Percentiles rank a stretch among this genome's conserved stretches.
Evolutionary conservation across 2,797 vertebrate genomes (phyloP).

Genomic region (Galaxias olidus): DNA sequence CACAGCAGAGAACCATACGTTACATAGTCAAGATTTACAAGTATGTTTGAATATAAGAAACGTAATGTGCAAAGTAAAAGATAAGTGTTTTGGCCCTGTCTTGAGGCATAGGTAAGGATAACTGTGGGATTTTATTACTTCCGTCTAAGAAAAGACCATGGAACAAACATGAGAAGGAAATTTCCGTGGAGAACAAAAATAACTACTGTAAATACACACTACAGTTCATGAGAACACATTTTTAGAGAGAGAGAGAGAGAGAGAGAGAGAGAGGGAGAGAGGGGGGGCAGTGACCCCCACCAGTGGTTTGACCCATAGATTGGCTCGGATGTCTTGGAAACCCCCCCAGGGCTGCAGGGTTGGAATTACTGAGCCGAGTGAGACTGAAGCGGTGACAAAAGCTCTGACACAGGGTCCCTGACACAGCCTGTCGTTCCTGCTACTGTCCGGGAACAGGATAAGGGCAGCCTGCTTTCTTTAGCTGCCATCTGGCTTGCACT

Average conservation of each 20-base stretch:
- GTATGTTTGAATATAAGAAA: no score
- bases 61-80: no score
- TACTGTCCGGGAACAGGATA: conserved; percentile 51
- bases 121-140: not conserved
- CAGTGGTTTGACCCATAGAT: not conserved
- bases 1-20: no score
- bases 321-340: conserved; percentile 58
- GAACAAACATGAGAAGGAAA: no score
- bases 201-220: not conserved
- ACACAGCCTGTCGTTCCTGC: conserved; percentile 52
- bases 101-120: no score
- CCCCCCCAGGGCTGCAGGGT: conserved; percentile 57
- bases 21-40: no score
- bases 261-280: conserved; percentile 13
- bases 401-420: conserved; percentile 42
- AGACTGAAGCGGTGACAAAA: conserved; percentile 59
- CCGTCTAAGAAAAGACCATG: no score
- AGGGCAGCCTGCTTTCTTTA: conserved; percentile 50
- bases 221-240: not conserved
- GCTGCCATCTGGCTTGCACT: conserved; percentile 54
- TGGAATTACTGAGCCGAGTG: conserved; percentile 73
- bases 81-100: no score
- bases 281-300: conserved; percentile 15
- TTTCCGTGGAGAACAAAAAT: no score
- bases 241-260: not conserved